Conservation (phyloP, 2,888 invertebrate genomes). For the Orthonevra nobilis region DNA sequence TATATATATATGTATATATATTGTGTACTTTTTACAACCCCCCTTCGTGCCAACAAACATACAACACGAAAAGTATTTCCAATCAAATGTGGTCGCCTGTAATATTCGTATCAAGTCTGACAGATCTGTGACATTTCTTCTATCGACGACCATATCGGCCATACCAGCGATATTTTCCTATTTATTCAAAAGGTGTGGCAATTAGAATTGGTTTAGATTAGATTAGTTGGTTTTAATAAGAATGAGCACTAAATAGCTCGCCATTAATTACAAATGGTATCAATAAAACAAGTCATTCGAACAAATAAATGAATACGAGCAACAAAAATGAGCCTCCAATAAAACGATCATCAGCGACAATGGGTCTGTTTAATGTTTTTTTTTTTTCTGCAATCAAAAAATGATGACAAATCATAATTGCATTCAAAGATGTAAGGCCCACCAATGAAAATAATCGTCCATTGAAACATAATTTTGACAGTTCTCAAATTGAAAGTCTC, state of each 20-base stretch:
- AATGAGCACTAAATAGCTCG: conserved; percentile 23
- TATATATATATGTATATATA: background rate
- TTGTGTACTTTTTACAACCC: conserved; percentile 26
- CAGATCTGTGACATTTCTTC: conserved; percentile 44
- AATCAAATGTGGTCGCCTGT: too few relatives aligned
- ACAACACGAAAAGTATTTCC: conserved; percentile 9
- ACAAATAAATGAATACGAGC: conserved; percentile 52
- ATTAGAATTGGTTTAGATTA: conserved; percentile 63
- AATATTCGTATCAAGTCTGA: conserved; percentile 18
- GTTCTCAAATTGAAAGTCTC: conserved; percentile 14
- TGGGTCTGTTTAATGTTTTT: background rate
- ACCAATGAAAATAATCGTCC: conserved; percentile 23
- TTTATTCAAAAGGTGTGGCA: conserved; percentile 66
- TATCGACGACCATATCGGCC: background rate
- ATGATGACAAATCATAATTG: conserved; percentile 23
- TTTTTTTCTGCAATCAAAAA: conserved; percentile 1
- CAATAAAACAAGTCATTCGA: conserved; percentile 58
- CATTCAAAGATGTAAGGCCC: conserved; percentile 48
- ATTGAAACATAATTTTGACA: conserved; percentile 50
- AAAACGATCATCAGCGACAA: conserved; percentile 63
- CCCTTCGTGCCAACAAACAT: conserved; percentile 13
- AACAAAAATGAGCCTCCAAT: conserved; percentile 57
- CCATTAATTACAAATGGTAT: conserved; percentile 59
- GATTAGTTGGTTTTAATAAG: conserved; percentile 65
- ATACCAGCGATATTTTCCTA: too few relatives aligned